A percentile compares a stretch with the other conserved stretches of the same genome.
These are phyloP conservation scores for Junonia oenone DNA, from an alignment of 2,888 invertebrate species.

Conservation along the genomic window DNA sequence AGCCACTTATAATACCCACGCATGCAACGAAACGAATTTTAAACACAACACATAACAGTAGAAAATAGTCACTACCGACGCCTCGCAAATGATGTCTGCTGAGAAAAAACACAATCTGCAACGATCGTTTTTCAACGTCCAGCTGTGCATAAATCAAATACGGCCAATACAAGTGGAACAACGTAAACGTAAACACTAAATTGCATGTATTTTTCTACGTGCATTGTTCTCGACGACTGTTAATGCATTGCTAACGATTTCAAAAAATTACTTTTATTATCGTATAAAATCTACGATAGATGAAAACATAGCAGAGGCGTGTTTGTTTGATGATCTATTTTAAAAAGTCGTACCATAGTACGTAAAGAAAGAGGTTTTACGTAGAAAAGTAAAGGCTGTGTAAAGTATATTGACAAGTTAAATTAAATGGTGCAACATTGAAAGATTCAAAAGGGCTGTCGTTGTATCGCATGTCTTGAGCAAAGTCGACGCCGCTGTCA, in stretches of 20 bases:
- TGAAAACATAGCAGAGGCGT: too few relatives aligned
- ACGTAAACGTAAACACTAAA: constrained; percentile 29
- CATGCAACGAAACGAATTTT: not conserved
- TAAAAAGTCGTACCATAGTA: too few relatives aligned
- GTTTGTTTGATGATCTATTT: too few relatives aligned
- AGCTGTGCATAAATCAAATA: constrained; percentile 37
- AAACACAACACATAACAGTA: constrained; percentile 6
- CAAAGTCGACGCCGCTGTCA: not conserved
- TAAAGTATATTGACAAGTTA: not conserved
- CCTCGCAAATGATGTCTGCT: constrained; percentile 33
- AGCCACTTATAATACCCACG: not conserved
- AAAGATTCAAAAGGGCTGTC: not conserved
- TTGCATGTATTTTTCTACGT: constrained; percentile 25
- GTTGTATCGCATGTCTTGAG: not conserved
- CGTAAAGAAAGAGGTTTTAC: not conserved
- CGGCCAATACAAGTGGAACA: constrained; percentile 34
- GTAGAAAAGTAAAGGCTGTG: not conserved
- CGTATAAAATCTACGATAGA: not conserved
- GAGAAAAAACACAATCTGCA: constrained; percentile 33
- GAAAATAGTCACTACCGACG: constrained; percentile 24
- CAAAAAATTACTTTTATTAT: constrained; percentile 12
- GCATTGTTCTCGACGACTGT: constrained; percentile 23
- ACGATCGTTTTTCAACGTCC: constrained; percentile 37
- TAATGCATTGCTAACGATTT: constrained; percentile 17
- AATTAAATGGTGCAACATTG: not conserved